Conservation (phyloP, 2,888 invertebrate species). For the Aleiodes alternator region DNA sequence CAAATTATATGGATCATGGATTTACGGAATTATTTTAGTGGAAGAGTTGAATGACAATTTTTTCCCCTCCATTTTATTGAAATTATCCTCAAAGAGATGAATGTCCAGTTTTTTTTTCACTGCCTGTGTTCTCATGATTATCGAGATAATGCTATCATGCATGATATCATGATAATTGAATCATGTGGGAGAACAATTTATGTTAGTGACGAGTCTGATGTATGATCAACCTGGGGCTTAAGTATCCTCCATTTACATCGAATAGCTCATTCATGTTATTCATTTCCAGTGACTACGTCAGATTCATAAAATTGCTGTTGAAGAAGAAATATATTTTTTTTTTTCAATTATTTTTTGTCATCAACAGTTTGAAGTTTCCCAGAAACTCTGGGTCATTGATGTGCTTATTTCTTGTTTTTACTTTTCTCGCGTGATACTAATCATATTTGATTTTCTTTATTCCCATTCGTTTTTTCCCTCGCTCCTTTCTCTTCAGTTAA, state of each 20-base stretch:
- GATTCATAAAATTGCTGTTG: too few relatives aligned
- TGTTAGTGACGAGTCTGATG: conserved; percentile 7
- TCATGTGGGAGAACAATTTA: conserved; percentile 15
- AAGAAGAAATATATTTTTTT: background rate
- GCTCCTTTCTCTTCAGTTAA: conserved; percentile 18
- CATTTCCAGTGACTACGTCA: conserved; percentile 2
- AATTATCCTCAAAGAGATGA: too few relatives aligned
- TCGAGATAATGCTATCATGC: background rate
- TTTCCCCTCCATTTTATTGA: background rate
- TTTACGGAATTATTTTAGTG: conserved; percentile 19
- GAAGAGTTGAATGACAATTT: conserved; percentile 14
- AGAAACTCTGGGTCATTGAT: conserved; percentile 19
- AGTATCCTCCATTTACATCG: conserved; percentile 14
- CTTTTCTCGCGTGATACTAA: background rate
- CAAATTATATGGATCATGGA: conserved; percentile 27
- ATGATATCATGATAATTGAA: too few relatives aligned
- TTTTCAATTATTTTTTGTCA: background rate
- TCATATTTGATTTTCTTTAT: conserved; percentile 1
- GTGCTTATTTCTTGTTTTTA: background rate
- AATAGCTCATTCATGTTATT: conserved; percentile 2
- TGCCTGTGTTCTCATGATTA: background rate
- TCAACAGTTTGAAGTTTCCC: background rate
- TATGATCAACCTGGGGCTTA: conserved; percentile 22
- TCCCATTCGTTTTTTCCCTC: background rate
- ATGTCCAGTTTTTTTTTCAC: too few relatives aligned